Conservation (phyloP, 2,888 invertebrate genomes). For the Disparrhopalites patrizii region DNA sequence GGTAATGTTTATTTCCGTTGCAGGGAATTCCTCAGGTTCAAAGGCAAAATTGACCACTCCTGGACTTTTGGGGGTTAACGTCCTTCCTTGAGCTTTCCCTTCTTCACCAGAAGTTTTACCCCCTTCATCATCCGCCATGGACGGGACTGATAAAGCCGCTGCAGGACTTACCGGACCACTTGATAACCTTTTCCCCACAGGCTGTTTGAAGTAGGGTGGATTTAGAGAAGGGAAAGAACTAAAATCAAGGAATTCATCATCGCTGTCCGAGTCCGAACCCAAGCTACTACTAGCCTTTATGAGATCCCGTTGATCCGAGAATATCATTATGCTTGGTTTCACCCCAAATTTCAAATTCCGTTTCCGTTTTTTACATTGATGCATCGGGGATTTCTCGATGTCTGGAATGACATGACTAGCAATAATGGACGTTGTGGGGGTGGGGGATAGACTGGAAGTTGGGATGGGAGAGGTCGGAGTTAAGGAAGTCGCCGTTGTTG, state of each 20-base stretch:
- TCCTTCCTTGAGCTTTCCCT: neutral
- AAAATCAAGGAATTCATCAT: slow-evolving; percentile 30
- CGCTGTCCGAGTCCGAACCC: slow-evolving; percentile 64
- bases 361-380: slow-evolving; percentile 25
- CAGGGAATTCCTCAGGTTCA: slow-evolving; percentile 41
- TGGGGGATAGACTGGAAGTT: slow-evolving; percentile 21
- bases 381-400: slow-evolving; percentile 14
- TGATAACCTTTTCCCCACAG: no score
- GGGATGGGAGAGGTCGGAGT: slow-evolving; percentile 29
- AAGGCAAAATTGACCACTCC: slow-evolving; percentile 43
- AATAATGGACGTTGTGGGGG: slow-evolving; percentile 19
- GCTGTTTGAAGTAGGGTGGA: neutral
- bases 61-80: neutral
- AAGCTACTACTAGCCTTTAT: slow-evolving; percentile 53
- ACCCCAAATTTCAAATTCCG: slow-evolving; percentile 40
- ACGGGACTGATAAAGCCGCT: neutral
- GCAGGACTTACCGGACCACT: no score
- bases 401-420: slow-evolving; percentile 8
- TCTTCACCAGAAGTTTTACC: neutral
- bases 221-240: slow-evolving; percentile 19
- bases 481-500: neutral
- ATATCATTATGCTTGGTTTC: slow-evolving; percentile 43
- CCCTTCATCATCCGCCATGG: neutral
- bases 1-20: slow-evolving; percentile 16
- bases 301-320: slow-evolving; percentile 44